Evolutionary conservation across 2,888 invertebrate genomes (phyloP), one percentile per base, ranked within the genome.

Genomic region (Buathra laborator): DNA sequence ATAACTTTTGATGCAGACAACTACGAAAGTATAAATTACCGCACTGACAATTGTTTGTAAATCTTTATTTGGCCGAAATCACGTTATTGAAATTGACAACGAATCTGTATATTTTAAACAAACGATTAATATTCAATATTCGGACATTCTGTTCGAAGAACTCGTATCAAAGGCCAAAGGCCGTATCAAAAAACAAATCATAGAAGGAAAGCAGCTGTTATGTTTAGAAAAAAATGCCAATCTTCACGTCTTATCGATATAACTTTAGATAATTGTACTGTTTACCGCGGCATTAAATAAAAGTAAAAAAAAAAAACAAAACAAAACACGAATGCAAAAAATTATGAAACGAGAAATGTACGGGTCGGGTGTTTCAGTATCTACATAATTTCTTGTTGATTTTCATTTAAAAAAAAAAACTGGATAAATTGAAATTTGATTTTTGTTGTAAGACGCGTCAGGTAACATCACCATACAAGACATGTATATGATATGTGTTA

Each of bases 401-500:
- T 83, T 75, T 24, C 51, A 16, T 48, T 76, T 6, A 16, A 64
- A 64, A 14, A 66, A 9, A 24, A 24, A 12, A 24, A 56, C 24
- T 24, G 43, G 24, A 19, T 16, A 12, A 16, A 59, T 66, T 24
- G 7, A 53, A 74, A 68, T 37, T 14, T 44, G 37, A 16, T 72
- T 77, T 5, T 71, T 82, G 74, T 72, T 79, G 43, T 80, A 71
- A 66, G 53, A 53, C 72, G 53, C 67, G 74, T 67, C 77, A 51
- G 67, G 67, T 62, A 56, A 84, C 77, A 76, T 78, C 46, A 81
- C 64, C 68, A 77, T 64, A 78, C 77, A 53, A 77, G 67, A 59
- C 56, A 72, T 68, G 51, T 68, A 81, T 72, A 66, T 59, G 66
- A 68, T 76, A 77, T 67, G 72, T 81, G 67, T 68, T 74, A 48